phyloP scores from a whole-genome alignment of 2,888 invertebrate species.

The Aproaerema taeniolella region DNA sequence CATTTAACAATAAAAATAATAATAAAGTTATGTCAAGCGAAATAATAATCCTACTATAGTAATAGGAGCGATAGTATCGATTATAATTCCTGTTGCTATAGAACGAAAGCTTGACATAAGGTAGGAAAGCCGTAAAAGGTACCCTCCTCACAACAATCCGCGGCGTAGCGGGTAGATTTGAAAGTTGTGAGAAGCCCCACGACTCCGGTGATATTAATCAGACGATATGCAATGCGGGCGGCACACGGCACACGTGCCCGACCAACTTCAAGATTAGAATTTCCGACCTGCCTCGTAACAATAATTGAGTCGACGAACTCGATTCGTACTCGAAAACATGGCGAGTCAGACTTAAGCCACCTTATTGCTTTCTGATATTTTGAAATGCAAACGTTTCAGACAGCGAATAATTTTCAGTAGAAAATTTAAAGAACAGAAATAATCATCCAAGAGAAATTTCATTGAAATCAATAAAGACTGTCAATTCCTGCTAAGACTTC shows the following conservation, averaged over 20 bases:
- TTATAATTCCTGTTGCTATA: too few species aligned
- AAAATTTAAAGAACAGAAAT: not conserved
- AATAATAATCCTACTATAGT: too few species aligned
- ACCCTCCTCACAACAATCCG: too few species aligned
- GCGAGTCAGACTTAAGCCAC: too few species aligned
- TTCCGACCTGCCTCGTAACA: constrained; percentile 49
- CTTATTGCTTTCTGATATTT: too few species aligned
- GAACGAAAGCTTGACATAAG: too few species aligned
- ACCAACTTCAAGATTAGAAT: constrained; percentile 59
- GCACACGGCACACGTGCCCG: constrained; percentile 35
- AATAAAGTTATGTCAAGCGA: too few species aligned
- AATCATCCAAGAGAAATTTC: not conserved
- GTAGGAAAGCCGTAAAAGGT: too few species aligned
- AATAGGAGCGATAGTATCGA: too few species aligned
- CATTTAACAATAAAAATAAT: too few species aligned
- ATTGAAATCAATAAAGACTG: not conserved
- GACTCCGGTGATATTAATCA: constrained; percentile 61
- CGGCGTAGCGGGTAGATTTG: too few species aligned
- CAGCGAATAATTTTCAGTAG: not conserved
- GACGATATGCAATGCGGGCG: constrained; percentile 56
- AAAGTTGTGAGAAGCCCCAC: constrained; percentile 57
- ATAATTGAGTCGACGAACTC: constrained; percentile 59
- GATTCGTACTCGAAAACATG: constrained; percentile 27
- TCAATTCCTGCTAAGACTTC: not conserved
- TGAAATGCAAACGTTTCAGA: not conserved